A percentile compares a stretch with the other conserved stretches of the same genome.
These are phyloP conservation scores for Cynopterus sphinx DNA, from an alignment of 2,797 vertebrate genomes.

Conservation along the genomic window DNA sequence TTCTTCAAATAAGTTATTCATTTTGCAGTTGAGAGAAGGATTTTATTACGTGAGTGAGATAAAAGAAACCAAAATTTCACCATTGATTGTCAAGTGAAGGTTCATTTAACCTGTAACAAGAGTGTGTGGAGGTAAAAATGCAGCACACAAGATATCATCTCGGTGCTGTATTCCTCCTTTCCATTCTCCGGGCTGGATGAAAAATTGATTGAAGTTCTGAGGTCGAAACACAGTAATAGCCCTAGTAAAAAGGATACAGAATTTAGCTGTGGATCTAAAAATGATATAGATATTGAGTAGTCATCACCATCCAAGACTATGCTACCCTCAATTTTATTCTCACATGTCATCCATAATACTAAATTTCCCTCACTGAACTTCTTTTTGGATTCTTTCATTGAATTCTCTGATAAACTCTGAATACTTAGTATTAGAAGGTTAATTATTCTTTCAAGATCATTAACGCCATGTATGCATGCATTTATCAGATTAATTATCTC, in stretches of 20 bases:
- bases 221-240: slow-evolving; percentile 87
- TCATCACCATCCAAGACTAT: neutral
- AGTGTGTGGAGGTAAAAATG: slow-evolving; percentile 86
- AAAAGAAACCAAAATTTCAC: neutral
- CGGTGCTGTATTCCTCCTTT: slow-evolving; percentile 82
- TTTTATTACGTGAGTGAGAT: neutral
- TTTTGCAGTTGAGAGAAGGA: neutral
- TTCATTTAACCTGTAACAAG: slow-evolving; percentile 85
- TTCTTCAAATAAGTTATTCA: neutral
- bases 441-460: neutral
- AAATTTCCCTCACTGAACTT: neutral
- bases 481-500: neutral
- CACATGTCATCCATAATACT: neutral
- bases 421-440: neutral
- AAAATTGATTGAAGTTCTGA: slow-evolving; percentile 82
- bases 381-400: neutral
- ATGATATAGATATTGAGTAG: neutral
- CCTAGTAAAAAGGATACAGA: slow-evolving; percentile 80
- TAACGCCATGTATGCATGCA: neutral
- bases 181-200: slow-evolving; percentile 87
- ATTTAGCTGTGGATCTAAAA: neutral
- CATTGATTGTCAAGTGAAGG: neutral
- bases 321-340: neutral
- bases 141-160: slow-evolving; percentile 81
- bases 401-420: neutral